Percentiles rank a stretch among this genome's conserved stretches.
Conservation (phyloP, 2,888 invertebrate species). For the Aporophyla lueneburgensis region DNA sequence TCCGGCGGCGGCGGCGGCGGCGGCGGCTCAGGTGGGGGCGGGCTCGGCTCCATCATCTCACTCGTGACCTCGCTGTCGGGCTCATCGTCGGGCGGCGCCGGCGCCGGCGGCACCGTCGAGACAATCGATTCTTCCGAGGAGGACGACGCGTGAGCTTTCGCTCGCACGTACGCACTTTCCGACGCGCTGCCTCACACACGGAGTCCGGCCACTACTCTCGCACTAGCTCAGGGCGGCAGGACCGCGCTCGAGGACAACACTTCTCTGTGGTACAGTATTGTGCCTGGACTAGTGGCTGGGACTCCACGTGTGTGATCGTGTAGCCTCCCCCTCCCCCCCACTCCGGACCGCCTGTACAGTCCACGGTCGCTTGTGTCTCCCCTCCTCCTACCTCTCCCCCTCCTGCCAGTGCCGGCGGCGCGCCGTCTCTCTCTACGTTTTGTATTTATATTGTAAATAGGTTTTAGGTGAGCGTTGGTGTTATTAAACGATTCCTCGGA, state of each 20-base stretch:
- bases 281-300: constrained; percentile 17
- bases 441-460: constrained; percentile 90
- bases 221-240: constrained; percentile 30
- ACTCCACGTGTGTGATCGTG: constrained; percentile 9
- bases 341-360: constrained; percentile 80
- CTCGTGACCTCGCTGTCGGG: constrained; percentile 88
- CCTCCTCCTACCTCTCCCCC: constrained; percentile 28
- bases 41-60: constrained; percentile 87
- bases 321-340: not conserved
- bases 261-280: constrained; percentile 8
- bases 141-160: constrained; percentile 82
- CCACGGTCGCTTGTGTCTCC: constrained; percentile 70
- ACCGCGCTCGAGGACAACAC: constrained; percentile 19
- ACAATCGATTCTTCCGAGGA: constrained; percentile 87
- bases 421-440: constrained; percentile 64
- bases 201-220: constrained; percentile 7
- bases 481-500: constrained; percentile 85
- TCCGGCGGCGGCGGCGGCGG: constrained; percentile 91
- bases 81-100: constrained; percentile 85
- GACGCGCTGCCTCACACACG: constrained; percentile 42
- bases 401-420: constrained; percentile 61
- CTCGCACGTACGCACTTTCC: constrained; percentile 31
- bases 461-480: constrained; percentile 86
- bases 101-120: constrained; percentile 83
- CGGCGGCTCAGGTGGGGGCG: constrained; percentile 89